Conservation (phyloP, 2,888 invertebrate genomes). For the Chironomus riparius region DNA sequence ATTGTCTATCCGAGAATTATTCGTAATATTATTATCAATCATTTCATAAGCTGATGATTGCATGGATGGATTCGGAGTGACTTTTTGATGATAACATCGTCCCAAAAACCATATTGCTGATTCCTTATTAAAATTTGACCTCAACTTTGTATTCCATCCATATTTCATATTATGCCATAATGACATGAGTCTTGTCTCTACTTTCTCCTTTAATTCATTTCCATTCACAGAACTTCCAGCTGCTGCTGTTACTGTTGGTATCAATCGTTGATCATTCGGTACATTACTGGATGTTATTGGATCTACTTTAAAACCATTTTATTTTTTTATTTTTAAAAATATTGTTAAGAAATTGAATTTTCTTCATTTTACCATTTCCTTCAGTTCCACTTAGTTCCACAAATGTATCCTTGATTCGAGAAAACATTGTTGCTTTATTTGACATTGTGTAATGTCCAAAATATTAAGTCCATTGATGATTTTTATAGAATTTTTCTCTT, state of each 20-base stretch:
- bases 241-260: not conserved
- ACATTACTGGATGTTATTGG: not conserved
- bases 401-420: not conserved
- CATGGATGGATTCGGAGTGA: not conserved
- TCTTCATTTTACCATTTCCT: not conserved
- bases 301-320: not conserved
- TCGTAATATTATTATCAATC: not conserved
- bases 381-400: not conserved
- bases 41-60: conserved; percentile 27
- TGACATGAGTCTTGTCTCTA: conserved; percentile 49
- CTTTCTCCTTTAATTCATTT: conserved; percentile 58
- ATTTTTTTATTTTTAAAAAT: not conserved
- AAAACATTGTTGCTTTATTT: not conserved
- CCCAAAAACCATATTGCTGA: conserved; percentile 72
- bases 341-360: not conserved
- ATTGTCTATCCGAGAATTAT: not conserved
- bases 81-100: conserved; percentile 67
- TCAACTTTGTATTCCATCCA: conserved; percentile 70
- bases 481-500: not conserved
- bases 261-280: not conserved
- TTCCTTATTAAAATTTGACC: conserved; percentile 46
- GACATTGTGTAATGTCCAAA: not conserved
- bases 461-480: too few relatives aligned
- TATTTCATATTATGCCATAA: conserved; percentile 85
- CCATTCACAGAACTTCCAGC: not conserved